Evolutionary conservation across 2,888 invertebrate species (phyloP).

Genomic region (Crioceris asparagi): DNA sequence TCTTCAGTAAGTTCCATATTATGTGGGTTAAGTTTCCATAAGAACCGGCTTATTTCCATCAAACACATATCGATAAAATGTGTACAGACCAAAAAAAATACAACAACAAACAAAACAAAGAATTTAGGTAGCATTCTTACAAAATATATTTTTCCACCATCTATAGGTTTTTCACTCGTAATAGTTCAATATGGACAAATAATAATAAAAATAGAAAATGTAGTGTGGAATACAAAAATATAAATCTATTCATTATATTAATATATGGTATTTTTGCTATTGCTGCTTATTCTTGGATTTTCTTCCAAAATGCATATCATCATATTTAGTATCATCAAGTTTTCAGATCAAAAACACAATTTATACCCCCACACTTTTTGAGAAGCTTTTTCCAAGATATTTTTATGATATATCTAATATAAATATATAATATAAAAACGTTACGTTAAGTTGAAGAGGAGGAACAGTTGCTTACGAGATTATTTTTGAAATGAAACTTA

Average conservation of each 20-base stretch:
- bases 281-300: background rate
- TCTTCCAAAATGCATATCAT: too few species aligned
- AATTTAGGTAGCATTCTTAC: conserved; percentile 27
- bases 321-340: background rate
- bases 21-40: background rate
- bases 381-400: too few species aligned
- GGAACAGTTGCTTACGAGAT: too few species aligned
- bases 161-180: conserved; percentile 27
- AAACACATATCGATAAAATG: conserved; percentile 30
- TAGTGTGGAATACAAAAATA: too few species aligned
- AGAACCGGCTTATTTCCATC: conserved; percentile 8
- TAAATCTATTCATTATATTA: background rate
- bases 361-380: background rate
- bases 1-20: background rate
- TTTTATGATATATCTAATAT: too few species aligned
- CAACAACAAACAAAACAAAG: conserved; percentile 13
- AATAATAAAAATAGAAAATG: conserved; percentile 15
- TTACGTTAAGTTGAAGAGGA: too few species aligned
- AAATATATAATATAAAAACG: too few species aligned
- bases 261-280: conserved; percentile 2
- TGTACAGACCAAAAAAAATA: conserved; percentile 31
- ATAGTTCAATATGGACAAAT: conserved; percentile 20
- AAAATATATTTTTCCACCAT: conserved; percentile 33
- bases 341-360: conserved; percentile 2
- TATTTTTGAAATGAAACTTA: too few species aligned